Conservation (phyloP, 2,888 invertebrate species). For the Agonopterix alstromeriana region DNA sequence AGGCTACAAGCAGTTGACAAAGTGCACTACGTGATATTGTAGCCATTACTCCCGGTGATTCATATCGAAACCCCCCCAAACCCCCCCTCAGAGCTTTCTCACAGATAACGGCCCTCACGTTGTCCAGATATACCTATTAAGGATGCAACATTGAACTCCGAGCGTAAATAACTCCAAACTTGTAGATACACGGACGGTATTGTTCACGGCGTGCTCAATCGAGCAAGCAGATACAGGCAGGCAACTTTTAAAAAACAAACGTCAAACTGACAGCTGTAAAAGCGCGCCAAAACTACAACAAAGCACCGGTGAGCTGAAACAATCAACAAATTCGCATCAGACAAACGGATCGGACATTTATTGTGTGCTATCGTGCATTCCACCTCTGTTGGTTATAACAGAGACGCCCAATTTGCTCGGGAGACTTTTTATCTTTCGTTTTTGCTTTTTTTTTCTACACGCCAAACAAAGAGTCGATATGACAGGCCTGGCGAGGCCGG, state of each 20-base stretch:
- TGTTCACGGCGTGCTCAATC: slow-evolving; percentile 20
- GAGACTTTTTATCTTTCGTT: slow-evolving; percentile 65
- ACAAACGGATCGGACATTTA: slow-evolving; percentile 70
- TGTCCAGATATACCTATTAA: slow-evolving; percentile 57
- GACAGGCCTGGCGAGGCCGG: slow-evolving; percentile 61
- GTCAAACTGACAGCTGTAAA: slow-evolving; percentile 52
- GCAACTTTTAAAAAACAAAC: slow-evolving; percentile 22
- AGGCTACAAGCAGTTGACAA: slow-evolving; percentile 74
- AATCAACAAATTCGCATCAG: slow-evolving; percentile 66
- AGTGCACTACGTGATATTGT: slow-evolving; percentile 77
- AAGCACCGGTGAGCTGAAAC: slow-evolving; percentile 56
- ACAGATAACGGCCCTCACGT: slow-evolving; percentile 53
- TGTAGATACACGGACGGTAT: slow-evolving; percentile 25
- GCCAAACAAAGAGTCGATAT: slow-evolving; percentile 67
- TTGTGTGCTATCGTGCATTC: slow-evolving; percentile 72
- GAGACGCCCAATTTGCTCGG: slow-evolving; percentile 73
- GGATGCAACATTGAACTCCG: slow-evolving; percentile 41
- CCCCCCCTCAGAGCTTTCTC: slow-evolving; percentile 30
- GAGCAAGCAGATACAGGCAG: slow-evolving; percentile 24
- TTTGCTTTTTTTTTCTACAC: slow-evolving; percentile 55
- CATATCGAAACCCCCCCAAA: slow-evolving; percentile 58
- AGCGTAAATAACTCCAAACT: slow-evolving; percentile 38
- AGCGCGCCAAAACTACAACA: slow-evolving; percentile 63
- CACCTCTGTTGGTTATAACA: slow-evolving; percentile 74
- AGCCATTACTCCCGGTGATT: slow-evolving; percentile 74